Base-by-base conservation (phyloP, 2,113 vertebrate genomes). In the Alexandromys fortis region DNA sequence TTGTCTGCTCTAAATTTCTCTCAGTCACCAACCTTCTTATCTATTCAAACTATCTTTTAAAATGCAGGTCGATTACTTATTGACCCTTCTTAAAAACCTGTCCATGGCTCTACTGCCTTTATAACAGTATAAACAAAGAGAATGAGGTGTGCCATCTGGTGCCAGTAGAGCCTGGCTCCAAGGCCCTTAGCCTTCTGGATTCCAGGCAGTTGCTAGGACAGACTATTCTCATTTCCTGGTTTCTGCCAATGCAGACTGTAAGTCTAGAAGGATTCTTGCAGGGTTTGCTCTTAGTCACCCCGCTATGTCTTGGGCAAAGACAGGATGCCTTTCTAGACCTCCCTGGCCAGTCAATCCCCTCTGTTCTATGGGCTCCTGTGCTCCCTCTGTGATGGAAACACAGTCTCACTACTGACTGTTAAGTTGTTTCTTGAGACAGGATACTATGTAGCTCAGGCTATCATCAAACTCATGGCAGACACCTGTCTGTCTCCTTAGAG, bases 21-120 rank as follows among this genome's bases (percentile, higher is more conserved):
- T n/a, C 30, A 55, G 67, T 4, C 14, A 91, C 38, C n/a, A 55
- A 70, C 26, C 76, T 94, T 94, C 35, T 55, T 33, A 91, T 75
- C 47, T 83, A 72, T 19, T 94, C 68, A 87, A 91, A 78, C 38
- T 58, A 55, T 77, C 49, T 95, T 96, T 83, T 79, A 82, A 89
- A 86, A 47, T 30, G 6, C 88, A 95, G 90, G 78, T 47, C 26
- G 2, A 76, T 89, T 70, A 73, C 10, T 86, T 91, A 83, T 2
- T 61, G 30, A 88, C 55, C 22, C 33, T 72, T 52, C 38, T 79
- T 68, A 89, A 91, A 94, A 89, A 47, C 67, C 72, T 30, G 38
- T 45, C 38, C 38, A 26, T 49, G 70, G 72, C 8, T 96, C 76
- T 42, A 61, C 55, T 68, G 24, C 38, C 75, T 85, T 68, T 47